Percentiles rank a stretch among this genome's conserved stretches.
Evolutionary conservation across 1,140 invertebrate genomes (phyloP).

Genomic region (Spodoptera litura): DNA sequence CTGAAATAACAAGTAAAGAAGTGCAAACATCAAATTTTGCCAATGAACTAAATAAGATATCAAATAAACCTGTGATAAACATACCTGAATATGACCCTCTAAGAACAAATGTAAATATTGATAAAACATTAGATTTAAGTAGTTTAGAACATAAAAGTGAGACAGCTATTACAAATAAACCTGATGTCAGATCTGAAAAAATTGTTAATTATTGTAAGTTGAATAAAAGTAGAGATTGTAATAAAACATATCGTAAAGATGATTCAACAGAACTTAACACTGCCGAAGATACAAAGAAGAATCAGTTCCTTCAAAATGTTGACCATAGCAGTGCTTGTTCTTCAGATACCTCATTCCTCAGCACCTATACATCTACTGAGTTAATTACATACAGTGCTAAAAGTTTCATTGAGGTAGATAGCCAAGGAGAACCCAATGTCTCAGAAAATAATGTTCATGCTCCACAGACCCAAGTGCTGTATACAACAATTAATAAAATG

Average conservation of each 20-base stretch:
- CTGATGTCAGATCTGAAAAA: constrained; percentile 81
- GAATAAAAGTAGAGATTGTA: constrained; percentile 81
- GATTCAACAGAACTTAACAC: constrained; percentile 53
- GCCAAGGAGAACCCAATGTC: constrained; percentile 43
- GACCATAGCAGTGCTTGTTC: constrained; percentile 54
- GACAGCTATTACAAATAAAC: constrained; percentile 59
- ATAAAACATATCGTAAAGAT: constrained; percentile 63
- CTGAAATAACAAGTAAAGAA: constrained; percentile 66
- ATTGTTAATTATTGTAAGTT: constrained; percentile 84
- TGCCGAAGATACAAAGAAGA: constrained; percentile 34
- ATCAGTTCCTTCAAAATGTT: constrained; percentile 35
- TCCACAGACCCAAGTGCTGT: constrained; percentile 58
- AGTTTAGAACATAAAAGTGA: constrained; percentile 73
- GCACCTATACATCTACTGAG: constrained; percentile 65
- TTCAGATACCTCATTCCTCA: constrained; percentile 75
- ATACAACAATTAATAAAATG: constrained; percentile 55
- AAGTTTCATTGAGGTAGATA: constrained; percentile 51
- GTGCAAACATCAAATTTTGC: constrained; percentile 66
- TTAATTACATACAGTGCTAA: constrained; percentile 56
- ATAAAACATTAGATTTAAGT: constrained; percentile 79
- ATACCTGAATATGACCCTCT: constrained; percentile 70
- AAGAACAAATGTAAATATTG: constrained; percentile 81
- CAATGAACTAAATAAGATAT: constrained; percentile 65
- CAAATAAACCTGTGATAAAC: constrained; percentile 78
- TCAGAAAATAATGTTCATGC: constrained; percentile 6